Evolutionary conservation across 2,888 invertebrate genomes (phyloP).

Genomic region (Ectemnius cavifrons): DNA sequence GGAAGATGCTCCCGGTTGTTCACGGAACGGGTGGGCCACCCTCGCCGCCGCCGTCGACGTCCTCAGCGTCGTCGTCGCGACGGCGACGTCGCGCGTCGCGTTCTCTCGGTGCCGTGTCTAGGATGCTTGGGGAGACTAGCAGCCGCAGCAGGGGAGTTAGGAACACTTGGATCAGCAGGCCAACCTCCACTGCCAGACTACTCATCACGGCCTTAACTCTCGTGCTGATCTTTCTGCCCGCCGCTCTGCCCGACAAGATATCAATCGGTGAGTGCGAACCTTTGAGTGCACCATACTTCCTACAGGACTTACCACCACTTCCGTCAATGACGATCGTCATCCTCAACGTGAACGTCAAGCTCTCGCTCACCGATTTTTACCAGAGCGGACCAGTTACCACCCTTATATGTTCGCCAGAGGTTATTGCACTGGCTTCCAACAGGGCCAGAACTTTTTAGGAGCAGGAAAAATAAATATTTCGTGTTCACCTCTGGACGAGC

Average conservation of each 20-base stretch:
- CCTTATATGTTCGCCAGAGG: too few species aligned
- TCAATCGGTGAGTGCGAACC: slow-evolving; percentile 67
- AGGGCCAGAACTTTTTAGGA: too few species aligned
- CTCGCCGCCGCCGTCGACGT: slow-evolving; percentile 40
- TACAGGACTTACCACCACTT: background rate
- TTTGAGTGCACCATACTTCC: background rate
- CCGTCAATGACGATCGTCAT: background rate
- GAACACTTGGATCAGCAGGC: slow-evolving; percentile 34
- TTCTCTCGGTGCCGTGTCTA: slow-evolving; percentile 51
- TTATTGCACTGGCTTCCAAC: too few species aligned
- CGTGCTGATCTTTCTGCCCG: slow-evolving; percentile 58
- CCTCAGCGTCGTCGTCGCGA: slow-evolving; percentile 28
- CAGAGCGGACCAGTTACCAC: too few species aligned
- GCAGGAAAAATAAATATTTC: slow-evolving; percentile 2
- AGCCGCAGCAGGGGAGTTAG: background rate
- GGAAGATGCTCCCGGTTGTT: slow-evolving; percentile 74
- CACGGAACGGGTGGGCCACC: slow-evolving; percentile 66
- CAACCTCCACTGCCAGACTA: slow-evolving; percentile 45
- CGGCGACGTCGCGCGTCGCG: slow-evolving; percentile 53
- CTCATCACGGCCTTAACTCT: slow-evolving; percentile 53
- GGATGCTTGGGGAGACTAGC: slow-evolving; percentile 23
- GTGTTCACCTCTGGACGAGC: background rate
- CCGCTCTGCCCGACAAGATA: slow-evolving; percentile 66
- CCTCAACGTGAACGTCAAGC: background rate
- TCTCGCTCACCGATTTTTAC: background rate